A percentile compares a stretch with the other conserved stretches of the same genome.
Evolutionary conservation across 2,888 invertebrate species (phyloP).

Genomic region (Esperia sulphurella): DNA sequence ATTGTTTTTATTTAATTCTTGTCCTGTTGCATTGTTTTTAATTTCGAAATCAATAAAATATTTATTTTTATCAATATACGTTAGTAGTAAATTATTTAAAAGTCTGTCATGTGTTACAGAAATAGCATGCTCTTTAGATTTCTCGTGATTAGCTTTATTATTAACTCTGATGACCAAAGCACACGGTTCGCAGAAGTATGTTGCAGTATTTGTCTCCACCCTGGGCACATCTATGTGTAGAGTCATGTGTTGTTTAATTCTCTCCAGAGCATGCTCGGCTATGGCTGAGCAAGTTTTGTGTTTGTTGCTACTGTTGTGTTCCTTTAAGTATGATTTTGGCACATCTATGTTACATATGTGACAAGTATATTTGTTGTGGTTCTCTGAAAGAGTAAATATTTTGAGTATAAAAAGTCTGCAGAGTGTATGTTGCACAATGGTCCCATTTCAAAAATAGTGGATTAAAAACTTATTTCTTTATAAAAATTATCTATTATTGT

Average conservation of each 20-base stretch:
- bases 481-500: too few relatives aligned
- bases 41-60: neutral
- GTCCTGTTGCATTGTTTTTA: neutral
- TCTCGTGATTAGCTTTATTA: conserved; percentile 20
- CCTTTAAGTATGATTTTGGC: conserved; percentile 22
- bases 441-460: too few relatives aligned
- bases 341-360: conserved; percentile 36
- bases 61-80: neutral
- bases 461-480: too few relatives aligned
- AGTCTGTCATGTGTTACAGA: conserved; percentile 21
- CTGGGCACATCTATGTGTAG: conserved; percentile 2
- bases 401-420: too few relatives aligned
- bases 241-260: conserved; percentile 20
- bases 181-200: conserved; percentile 31
- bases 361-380: conserved; percentile 19
- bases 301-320: conserved; percentile 28
- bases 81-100: conserved; percentile 19
- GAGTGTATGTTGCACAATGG: too few relatives aligned
- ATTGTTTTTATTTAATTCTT: neutral
- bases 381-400: neutral
- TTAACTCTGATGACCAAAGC: conserved; percentile 13
- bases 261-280: conserved; percentile 23
- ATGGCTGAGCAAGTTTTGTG: conserved; percentile 29
- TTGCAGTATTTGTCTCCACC: conserved; percentile 5
- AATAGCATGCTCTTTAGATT: conserved; percentile 21